Percentiles rank a stretch among this genome's conserved stretches.
Evolutionary conservation across 2,888 invertebrate species (phyloP).

Genomic region (Glaucopsyche alexis): DNA sequence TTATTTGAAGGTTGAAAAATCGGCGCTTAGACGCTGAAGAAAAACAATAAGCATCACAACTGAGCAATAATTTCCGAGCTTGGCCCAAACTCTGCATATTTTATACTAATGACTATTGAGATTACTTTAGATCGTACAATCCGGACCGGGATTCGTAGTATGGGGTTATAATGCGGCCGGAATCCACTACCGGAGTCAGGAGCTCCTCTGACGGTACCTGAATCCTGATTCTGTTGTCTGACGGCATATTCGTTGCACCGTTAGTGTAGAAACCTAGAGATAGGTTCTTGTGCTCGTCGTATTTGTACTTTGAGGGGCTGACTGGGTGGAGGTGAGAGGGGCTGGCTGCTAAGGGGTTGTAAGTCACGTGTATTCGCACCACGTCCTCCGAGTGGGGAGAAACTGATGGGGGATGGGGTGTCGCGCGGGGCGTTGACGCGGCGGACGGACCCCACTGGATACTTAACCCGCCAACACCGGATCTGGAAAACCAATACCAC

Average conservation of each 20-base stretch:
- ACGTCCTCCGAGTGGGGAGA: slow-evolving; percentile 83
- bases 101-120: slow-evolving; percentile 15
- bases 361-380: slow-evolving; percentile 89
- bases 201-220: slow-evolving; percentile 85
- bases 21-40: background rate
- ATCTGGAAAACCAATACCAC: slow-evolving; percentile 53
- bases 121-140: slow-evolving; percentile 66
- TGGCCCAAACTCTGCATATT: background rate
- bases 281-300: slow-evolving; percentile 66
- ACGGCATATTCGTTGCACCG: slow-evolving; percentile 74
- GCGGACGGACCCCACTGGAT: slow-evolving; percentile 77
- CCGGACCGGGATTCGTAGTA: slow-evolving; percentile 67
- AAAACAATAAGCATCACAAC: background rate
- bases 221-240: slow-evolving; percentile 87
- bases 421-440: slow-evolving; percentile 83
- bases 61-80: background rate
- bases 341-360: slow-evolving; percentile 78
- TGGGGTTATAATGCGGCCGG: slow-evolving; percentile 74
- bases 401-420: slow-evolving; percentile 81
- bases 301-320: slow-evolving; percentile 64
- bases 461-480: slow-evolving; percentile 74
- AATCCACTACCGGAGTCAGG: slow-evolving; percentile 82
- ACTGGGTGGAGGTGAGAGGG: slow-evolving; percentile 75
- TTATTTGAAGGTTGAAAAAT: no score
- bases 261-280: slow-evolving; percentile 74